phyloP scores from a whole-genome alignment of 2,888 invertebrate genomes.

The Herminia tarsipennalis region DNA sequence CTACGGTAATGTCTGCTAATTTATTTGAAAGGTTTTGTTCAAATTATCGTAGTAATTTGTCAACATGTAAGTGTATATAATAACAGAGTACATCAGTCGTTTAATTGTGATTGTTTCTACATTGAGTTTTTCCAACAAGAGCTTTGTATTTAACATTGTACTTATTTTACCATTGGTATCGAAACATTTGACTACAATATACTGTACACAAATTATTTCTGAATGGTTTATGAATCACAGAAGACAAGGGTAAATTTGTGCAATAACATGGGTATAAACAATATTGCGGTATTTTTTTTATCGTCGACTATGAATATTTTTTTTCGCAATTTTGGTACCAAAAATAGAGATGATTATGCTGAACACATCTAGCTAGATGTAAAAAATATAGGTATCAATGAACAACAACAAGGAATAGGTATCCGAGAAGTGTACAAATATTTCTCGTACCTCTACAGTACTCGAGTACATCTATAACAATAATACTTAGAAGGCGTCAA shows the following conservation, averaged over 20 bases:
- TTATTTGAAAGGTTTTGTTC: no score
- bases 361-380: constrained; percentile 84
- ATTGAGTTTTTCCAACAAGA: constrained; percentile 18
- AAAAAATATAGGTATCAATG: constrained; percentile 84
- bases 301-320: constrained; percentile 49
- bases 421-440: constrained; percentile 83
- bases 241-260: constrained; percentile 27
- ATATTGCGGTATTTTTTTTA: constrained; percentile 45
- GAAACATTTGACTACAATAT: constrained; percentile 15
- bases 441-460: constrained; percentile 80
- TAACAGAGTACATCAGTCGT: constrained; percentile 50
- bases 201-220: constrained; percentile 9
- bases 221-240: constrained; percentile 44
- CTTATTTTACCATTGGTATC: constrained; percentile 18
- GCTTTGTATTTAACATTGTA: constrained; percentile 11
- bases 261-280: constrained; percentile 42
- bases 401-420: constrained; percentile 84
- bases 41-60: no score
- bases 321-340: constrained; percentile 66
- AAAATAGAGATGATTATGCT: constrained; percentile 82
- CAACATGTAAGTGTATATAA: no score
- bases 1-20: constrained; percentile 41
- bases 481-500: constrained; percentile 84
- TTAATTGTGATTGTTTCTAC: constrained; percentile 32
- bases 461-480: constrained; percentile 82